These are phyloP conservation scores for Lepidurus couesii DNA, from an alignment of 1,140 invertebrate species.

Conservation along the genomic window DNA sequence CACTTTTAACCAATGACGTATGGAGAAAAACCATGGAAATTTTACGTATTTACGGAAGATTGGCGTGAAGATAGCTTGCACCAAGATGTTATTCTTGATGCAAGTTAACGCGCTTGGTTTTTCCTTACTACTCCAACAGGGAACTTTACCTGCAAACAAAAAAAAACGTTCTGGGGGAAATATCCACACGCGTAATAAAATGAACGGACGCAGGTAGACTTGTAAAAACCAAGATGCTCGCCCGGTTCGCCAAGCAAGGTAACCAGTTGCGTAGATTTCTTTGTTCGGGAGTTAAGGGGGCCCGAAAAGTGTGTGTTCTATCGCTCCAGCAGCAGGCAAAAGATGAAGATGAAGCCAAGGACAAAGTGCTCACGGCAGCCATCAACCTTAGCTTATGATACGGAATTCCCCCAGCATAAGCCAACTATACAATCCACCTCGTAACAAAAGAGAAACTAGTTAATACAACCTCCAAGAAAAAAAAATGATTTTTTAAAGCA, in stretches of 20 bases:
- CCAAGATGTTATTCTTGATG: too few species aligned
- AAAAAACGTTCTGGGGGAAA: too few species aligned
- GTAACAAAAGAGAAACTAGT: background rate
- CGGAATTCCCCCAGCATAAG: background rate
- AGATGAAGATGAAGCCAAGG: background rate
- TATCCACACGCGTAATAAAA: background rate
- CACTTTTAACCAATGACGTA: too few species aligned
- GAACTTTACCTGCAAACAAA: too few species aligned
- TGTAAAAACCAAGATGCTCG: background rate
- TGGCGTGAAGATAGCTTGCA: too few species aligned
- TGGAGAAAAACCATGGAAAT: too few species aligned
- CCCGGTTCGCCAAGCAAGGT: background rate
- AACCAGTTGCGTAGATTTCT: background rate
- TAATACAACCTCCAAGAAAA: background rate
- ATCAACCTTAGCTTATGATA: conserved; percentile 10
- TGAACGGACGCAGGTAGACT: background rate
- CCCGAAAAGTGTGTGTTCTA: background rate
- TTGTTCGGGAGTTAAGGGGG: background rate
- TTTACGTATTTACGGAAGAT: too few species aligned
- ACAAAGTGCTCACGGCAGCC: conserved; percentile 12
- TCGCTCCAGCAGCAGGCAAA: background rate
- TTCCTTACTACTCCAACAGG: too few species aligned
- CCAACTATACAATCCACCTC: background rate
- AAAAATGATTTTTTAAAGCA: background rate
- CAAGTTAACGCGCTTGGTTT: too few species aligned